Percentiles rank a stretch among this genome's conserved stretches.
phyloP scores from a whole-genome alignment of 2,888 invertebrate genomes.

The Netelia inedita region DNA sequence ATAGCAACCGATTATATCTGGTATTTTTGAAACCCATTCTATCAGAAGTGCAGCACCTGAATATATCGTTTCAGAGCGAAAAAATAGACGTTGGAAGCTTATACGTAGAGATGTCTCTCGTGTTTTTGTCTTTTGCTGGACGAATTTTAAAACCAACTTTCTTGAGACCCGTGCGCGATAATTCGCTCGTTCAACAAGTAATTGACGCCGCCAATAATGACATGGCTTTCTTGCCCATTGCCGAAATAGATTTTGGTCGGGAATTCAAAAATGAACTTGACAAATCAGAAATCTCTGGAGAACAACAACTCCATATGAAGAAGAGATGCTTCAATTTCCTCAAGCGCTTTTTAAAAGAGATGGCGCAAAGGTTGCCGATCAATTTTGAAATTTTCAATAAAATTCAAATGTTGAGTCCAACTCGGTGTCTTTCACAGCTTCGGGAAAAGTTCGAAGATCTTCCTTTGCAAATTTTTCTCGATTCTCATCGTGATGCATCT shows the following conservation, averaged over 20 bases:
- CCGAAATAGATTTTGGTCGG: conserved; percentile 8
- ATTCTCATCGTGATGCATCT: conserved; percentile 20
- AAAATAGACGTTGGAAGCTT: conserved; percentile 61
- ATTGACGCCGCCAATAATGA: conserved; percentile 4
- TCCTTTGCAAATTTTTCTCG: conserved; percentile 22
- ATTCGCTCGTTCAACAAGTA: conserved; percentile 3
- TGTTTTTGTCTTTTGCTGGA: conserved; percentile 29
- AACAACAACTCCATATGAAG: background rate
- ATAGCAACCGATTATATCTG: conserved; percentile 65
- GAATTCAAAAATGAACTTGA: conserved; percentile 17
- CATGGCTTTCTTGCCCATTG: conserved; percentile 24
- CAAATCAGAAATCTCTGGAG: background rate
- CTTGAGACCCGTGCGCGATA: conserved; percentile 8
- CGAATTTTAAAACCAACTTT: conserved; percentile 24
- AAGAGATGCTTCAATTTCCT: conserved; percentile 12
- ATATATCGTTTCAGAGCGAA: conserved; percentile 65
- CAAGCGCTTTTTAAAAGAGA: conserved; percentile 7
- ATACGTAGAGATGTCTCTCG: conserved; percentile 51
- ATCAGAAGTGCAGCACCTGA: conserved; percentile 57
- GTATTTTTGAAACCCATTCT: conserved; percentile 70
- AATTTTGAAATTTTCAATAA: conserved; percentile 30
- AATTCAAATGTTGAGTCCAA: conserved; percentile 34
- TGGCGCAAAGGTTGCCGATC: conserved; percentile 24
- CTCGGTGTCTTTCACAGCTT: conserved; percentile 26
- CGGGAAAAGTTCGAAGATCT: conserved; percentile 37